phyloP scores from a whole-genome alignment of 1,140 invertebrate species.

The Aphelenchoides fujianensis region DNA sequence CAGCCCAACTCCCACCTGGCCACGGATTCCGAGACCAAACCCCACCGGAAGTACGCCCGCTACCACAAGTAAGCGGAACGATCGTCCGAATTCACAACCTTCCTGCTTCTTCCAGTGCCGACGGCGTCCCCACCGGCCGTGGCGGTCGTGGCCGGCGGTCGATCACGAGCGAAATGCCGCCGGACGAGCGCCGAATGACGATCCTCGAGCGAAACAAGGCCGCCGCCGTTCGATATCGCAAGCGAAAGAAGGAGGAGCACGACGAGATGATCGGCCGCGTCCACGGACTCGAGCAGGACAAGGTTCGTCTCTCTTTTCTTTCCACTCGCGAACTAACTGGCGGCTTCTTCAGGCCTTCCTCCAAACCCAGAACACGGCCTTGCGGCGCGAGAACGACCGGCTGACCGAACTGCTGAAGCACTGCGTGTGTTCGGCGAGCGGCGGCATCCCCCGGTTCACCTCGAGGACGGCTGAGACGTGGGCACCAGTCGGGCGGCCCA shows the following conservation, averaged over 20 bases:
- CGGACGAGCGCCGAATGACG: conserved; percentile 46
- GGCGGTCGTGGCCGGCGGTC: conserved; percentile 45
- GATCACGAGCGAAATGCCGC: conserved; percentile 43
- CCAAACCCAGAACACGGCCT: conserved; percentile 49
- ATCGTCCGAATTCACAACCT: background rate
- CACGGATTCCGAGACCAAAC: background rate
- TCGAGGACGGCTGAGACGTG: background rate
- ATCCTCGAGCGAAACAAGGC: conserved; percentile 51
- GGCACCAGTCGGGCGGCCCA: background rate
- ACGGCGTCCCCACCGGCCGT: conserved; percentile 9
- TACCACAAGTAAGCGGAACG: conserved; percentile 13
- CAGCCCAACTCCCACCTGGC: conserved; percentile 17
- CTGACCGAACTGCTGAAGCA: conserved; percentile 42
- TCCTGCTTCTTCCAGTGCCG: background rate
- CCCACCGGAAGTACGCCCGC: conserved; percentile 15
- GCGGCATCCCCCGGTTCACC: conserved; percentile 8
- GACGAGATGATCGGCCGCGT: conserved; percentile 48
- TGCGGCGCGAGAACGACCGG: conserved; percentile 46
- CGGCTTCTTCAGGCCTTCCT: conserved; percentile 29
- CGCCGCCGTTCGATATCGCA: conserved; percentile 52
- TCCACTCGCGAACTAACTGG: background rate
- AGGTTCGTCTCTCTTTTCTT: conserved; percentile 30
- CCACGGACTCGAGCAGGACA: conserved; percentile 43
- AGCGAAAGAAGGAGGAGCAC: conserved; percentile 49
- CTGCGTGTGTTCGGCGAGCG: conserved; percentile 43